Evolutionary conservation across 2,113 vertebrate genomes (phyloP), one percentile per base, ranked within the genome.

Genomic region (Lepus americanus): DNA sequence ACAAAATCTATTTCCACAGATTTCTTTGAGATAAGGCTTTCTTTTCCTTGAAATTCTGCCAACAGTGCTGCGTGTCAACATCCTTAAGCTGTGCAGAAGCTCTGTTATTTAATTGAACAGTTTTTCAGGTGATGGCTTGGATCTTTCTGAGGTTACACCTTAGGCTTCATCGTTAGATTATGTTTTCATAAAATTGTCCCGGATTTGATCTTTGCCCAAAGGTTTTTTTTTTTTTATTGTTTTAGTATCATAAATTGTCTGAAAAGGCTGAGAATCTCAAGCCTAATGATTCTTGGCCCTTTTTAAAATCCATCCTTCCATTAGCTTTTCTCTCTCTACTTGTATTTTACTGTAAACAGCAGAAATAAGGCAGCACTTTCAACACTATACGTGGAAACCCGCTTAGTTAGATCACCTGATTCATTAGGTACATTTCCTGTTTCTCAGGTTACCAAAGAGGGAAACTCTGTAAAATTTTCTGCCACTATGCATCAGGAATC

Each of bases 101-200:
- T 53, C n/a, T n/a, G 0, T 86, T 87, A 29, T 29, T 87, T 86
- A 29, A 59, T 13, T 27, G 10, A 78, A 29, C n/a, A 3, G 36
- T 53, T n/a, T 90, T 61, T 59, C 89, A 87, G 12, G 25, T 33
- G 90, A 36, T 90, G 36, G 0, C 39, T 81, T 61, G 63, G 29
- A 87, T 87, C 53, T 84, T 92, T 49, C 17, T 88, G 69, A 85
- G 23, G 23, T 39, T 13, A 72, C 5, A 78, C 4, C 33, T 82
- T 92, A 92, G 73, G n/a, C 6, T 95, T 87, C 69, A 96, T 81
- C 19, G 76, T 84, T 89, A 77, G 84, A 84, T 79, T 44, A 73
- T 36, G 6, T 84, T 87, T 94, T 84, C 59, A 36, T 51, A 2
- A 72, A 94, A 67, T 36, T 87, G 39, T 94, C 17, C 64, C 79